Percentiles rank a stretch among this genome's conserved stretches.
These are phyloP conservation scores for Pantherophis alleghaniensis DNA, from an alignment of 2,797 vertebrate species.

Conservation along the genomic window DNA sequence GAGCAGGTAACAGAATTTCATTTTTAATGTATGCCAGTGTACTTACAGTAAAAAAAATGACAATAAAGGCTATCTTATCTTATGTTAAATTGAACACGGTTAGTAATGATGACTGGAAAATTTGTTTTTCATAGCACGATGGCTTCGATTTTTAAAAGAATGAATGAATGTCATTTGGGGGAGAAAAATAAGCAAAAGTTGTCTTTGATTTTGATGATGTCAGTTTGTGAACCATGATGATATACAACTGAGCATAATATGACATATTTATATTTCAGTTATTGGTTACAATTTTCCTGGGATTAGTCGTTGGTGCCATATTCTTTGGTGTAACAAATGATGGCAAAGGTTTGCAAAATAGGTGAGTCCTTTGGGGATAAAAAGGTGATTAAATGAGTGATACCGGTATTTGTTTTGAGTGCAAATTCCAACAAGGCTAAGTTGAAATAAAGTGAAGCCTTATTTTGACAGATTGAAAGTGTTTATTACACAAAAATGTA, in stretches of 20 bases:
- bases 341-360: slow-evolving; percentile 86
- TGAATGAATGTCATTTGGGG: background rate
- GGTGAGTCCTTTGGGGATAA: slow-evolving; percentile 71
- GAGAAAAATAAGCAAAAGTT: background rate
- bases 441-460: background rate
- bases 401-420: background rate
- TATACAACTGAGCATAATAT: background rate
- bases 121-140: background rate
- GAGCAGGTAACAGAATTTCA: background rate
- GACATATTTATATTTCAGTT: slow-evolving; percentile 42
- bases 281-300: slow-evolving; percentile 78
- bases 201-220: accelerated
- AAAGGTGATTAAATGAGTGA: background rate
- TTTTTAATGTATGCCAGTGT: background rate
- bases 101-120: background rate
- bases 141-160: background rate
- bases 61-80: background rate
- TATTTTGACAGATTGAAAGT: background rate
- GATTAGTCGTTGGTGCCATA: slow-evolving; percentile 84
- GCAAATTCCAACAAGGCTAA: background rate
- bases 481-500: background rate
- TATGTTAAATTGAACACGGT: background rate
- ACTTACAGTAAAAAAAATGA: background rate
- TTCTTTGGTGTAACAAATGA: slow-evolving; percentile 83
- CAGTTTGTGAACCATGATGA: background rate